Base-by-base conservation (phyloP, 2,888 invertebrate species). In the Masnerella sp. region DNA sequence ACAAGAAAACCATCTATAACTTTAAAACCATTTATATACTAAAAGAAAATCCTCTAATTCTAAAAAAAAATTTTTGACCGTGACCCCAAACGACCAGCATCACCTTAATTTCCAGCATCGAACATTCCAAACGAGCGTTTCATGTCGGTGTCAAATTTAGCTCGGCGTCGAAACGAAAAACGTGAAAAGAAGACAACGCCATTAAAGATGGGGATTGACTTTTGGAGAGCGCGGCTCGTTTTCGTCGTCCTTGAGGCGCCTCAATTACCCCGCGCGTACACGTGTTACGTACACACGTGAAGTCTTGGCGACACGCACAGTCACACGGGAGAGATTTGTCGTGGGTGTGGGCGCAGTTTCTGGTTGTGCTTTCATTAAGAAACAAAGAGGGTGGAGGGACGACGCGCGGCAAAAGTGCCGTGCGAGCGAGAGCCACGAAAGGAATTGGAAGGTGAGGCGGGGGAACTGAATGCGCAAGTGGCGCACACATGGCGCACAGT, bases 401-500 rank as follows among this genome's bases (percentile, higher is more conserved):
- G 67, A 51, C 22, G 64, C 22, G 69, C 20, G 62, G 40, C 59
- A 36, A 69, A 69, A 76, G 72, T 62, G 36, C 34, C 59, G 72
- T 68, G 70, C 45, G 49, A 47, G 65, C 28, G 74, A 61, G 71
- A 74, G 34, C 14, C 43, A 56, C 43, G 68, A 69, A 76, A 74
- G 75, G 73, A 76, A 59, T 73, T 67, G 73, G 67, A 36, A 59
- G 56, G 54, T 52, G 45, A 49, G 70, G 67, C 34, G 52, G 32
- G 59, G 58, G 38, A 69, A 69, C 68, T 73, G 49, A 54, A 40
- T 40, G 79, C 85, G 80, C 87, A 86, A 87, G 86, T 87, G 87
- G 85, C 79, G 83, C 83, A 83, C 87, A 87, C 85, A 86, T 87
- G 87, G 85, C 76, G 86, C 83, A 81, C 87, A 87, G 85, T 87